A percentile compares a stretch with the other conserved stretches of the same genome.
Evolutionary conservation across 2,113 vertebrate species (phyloP).

Genomic region (Psephotus haematonotus): DNA sequence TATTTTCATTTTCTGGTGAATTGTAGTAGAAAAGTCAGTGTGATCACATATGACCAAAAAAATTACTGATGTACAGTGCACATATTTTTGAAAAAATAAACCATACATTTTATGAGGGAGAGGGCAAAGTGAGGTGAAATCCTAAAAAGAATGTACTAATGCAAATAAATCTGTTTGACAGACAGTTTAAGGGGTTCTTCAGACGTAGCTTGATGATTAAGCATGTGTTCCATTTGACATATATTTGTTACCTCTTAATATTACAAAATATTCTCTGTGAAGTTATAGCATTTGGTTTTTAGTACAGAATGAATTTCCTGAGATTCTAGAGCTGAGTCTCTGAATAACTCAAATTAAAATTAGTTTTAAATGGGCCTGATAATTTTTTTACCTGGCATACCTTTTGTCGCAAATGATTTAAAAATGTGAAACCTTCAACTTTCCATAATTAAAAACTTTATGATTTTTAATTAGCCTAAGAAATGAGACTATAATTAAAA

Average conservation of each 20-base stretch:
- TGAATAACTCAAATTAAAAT: not conserved
- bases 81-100: slow-evolving; percentile 27
- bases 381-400: not conserved
- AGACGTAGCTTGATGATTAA: not conserved
- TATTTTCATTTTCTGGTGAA: slow-evolving; percentile 48
- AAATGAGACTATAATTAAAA: not conserved
- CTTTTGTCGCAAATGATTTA: not conserved
- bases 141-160: not conserved
- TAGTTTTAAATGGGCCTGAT: not conserved
- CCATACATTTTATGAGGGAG: not conserved
- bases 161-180: not conserved
- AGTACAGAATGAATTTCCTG: not conserved
- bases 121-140: not conserved
- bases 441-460: not conserved
- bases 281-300: not conserved
- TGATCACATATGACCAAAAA: slow-evolving; percentile 34
- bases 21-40: slow-evolving; percentile 45
- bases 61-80: not conserved
- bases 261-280: not conserved
- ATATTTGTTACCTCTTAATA: not conserved
- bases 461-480: not conserved
- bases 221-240: not conserved
- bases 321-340: not conserved
- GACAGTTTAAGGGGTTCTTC: not conserved
- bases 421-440: not conserved